phyloP scores from a whole-genome alignment of 1,140 invertebrate genomes.

The Colletes latitarsis region DNA sequence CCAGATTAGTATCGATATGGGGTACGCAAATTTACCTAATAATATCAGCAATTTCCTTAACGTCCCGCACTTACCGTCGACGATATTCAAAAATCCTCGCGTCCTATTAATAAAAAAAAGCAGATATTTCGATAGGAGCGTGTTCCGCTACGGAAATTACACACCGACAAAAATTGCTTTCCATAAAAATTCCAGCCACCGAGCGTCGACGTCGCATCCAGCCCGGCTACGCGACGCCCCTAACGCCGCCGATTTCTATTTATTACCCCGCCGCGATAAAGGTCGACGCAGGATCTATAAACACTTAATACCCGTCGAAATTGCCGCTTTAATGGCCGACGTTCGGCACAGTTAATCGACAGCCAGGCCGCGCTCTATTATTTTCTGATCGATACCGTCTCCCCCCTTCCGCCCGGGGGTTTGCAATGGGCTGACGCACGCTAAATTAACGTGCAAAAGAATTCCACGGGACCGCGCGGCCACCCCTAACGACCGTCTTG shows the following conservation, averaged over 20 bases:
- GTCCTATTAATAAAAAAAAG: background rate
- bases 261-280: background rate
- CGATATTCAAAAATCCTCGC: background rate
- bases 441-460: slow-evolving; percentile 17
- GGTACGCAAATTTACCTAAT: background rate
- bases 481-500: background rate
- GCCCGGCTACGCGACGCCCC: background rate
- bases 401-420: no score
- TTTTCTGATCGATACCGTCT: slow-evolving; percentile 33
- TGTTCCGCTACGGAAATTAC: slow-evolving; percentile 3
- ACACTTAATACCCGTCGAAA: slow-evolving; percentile 27
- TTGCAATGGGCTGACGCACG: background rate
- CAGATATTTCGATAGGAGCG: background rate
- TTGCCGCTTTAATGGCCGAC: slow-evolving; percentile 6
- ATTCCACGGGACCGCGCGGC: background rate
- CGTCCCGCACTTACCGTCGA: no score
- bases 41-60: background rate
- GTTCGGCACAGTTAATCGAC: slow-evolving; percentile 17
- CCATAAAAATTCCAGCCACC: background rate
- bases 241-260: background rate
- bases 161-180: slow-evolving; percentile 1
- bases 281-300: background rate
- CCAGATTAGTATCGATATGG: no score
- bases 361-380: slow-evolving; percentile 21
- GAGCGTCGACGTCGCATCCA: background rate